These are phyloP conservation scores for Cecidostiba fungosa DNA, from an alignment of 2,888 invertebrate species.

Conservation along the genomic window DNA sequence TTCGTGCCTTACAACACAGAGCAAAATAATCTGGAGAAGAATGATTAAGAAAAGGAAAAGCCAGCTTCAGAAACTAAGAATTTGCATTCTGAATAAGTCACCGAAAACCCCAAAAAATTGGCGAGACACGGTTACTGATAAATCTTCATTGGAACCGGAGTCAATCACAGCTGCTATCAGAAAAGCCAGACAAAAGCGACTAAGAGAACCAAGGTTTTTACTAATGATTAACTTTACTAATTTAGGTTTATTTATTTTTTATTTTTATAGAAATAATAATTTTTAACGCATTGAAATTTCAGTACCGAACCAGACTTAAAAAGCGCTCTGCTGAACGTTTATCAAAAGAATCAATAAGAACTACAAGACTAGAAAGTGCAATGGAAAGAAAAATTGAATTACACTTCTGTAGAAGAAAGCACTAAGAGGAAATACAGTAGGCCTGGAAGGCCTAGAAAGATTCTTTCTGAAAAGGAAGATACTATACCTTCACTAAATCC, in stretches of 20 bases:
- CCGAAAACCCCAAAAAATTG: constrained; percentile 58
- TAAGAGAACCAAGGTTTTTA: constrained; percentile 73
- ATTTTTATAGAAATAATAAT: constrained; percentile 22
- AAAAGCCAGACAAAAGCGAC: constrained; percentile 72
- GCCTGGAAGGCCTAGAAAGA: constrained; percentile 76
- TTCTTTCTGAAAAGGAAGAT: constrained; percentile 62
- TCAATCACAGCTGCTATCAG: constrained; percentile 67
- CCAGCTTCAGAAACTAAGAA: not conserved
- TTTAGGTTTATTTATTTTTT: constrained; percentile 19
- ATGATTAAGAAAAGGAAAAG: not conserved
- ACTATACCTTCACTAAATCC: constrained; percentile 60
- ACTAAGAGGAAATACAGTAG: constrained; percentile 74
- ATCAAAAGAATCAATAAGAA: constrained; percentile 82
- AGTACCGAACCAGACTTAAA: constrained; percentile 79
- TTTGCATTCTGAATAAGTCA: not conserved
- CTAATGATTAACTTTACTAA: constrained; percentile 42
- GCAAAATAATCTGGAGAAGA: constrained; percentile 57
- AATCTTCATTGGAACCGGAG: constrained; percentile 63
- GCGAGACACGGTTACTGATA: constrained; percentile 54
- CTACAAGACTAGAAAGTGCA: constrained; percentile 86
- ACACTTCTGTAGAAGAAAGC: constrained; percentile 78
- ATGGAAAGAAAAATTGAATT: constrained; percentile 88
- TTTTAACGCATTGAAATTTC: constrained; percentile 26
- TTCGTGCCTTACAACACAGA: constrained; percentile 76
- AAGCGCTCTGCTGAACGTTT: constrained; percentile 85